Evolutionary conservation across 1,140 invertebrate species (phyloP), one percentile per base, ranked within the genome.

Genomic region (Drosophila orosa): DNA sequence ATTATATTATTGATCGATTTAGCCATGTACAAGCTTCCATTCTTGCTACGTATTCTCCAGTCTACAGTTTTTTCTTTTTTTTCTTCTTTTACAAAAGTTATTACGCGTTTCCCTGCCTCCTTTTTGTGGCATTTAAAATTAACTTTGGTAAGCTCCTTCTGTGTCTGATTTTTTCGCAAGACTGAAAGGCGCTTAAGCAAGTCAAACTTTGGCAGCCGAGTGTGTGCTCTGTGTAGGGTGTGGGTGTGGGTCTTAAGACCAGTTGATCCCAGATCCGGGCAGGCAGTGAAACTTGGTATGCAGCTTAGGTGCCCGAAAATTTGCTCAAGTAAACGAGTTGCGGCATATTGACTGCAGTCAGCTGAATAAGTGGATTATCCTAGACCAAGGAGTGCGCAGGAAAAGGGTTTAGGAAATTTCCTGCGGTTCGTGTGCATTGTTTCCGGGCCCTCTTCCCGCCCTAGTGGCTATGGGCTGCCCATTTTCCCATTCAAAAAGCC

Each of bases 301-400:
- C 58, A 73, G 78, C 73, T 81, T 77, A 67, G 66, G 60, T 45
- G n/a, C 62, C 62, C 61, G 47, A 62, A 80, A 81, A 81, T 81
- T 81, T 81, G 66, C 50, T 45, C 68, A 81, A 81, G 57, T 77
- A 66, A 80, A 72, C 78, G 57, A 80, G 73, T 72, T 80, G 78
- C 58, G 78, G 50, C 47, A 71, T 65, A 75, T 75, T 75, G 63
- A 72, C 65, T 56, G 76, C 76, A 79, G 61, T 60, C 71, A 65
- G 71, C 60, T 74, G 52, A 65, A 44, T 75, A 76, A 76, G 74
- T 76, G 61, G 74, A 75, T 76, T 76, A 75, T 66, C 66, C 61
- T 15, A 33, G 29, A 17, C 27, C 29, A 45, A 37, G 15, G 25
- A 8, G 24, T 2, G 7, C n/a, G 13, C 12, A 27, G n/a, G 9